phyloP scores from a whole-genome alignment of 2,113 vertebrate genomes.

The Ammodytes marinus region DNA sequence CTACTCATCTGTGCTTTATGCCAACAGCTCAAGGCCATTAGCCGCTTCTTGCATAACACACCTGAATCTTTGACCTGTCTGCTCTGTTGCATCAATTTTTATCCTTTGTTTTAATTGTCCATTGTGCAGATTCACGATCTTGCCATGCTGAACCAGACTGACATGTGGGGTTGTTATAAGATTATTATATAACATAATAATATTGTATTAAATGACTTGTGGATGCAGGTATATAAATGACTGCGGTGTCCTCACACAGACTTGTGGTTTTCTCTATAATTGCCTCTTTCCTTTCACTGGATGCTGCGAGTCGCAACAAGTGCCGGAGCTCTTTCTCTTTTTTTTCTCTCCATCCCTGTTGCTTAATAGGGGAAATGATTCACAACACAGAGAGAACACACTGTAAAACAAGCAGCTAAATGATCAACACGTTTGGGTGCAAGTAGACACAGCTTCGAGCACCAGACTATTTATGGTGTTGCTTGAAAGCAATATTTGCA shows the following conservation, averaged over 20 bases:
- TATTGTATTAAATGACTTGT: conserved; percentile 18
- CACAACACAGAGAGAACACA: conserved; percentile 18
- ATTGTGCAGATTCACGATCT: not conserved
- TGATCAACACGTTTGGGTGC: not conserved
- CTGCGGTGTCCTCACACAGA: conserved; percentile 7
- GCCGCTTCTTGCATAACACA: not conserved
- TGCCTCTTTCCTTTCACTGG: conserved; percentile 66
- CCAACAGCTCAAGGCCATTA: not conserved
- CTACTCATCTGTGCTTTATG: no score
- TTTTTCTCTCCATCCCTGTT: conserved; percentile 13
- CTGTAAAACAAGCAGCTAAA: conserved; percentile 25
- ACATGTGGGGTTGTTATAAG: not conserved
- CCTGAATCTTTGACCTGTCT: not conserved
- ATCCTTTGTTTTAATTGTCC: not conserved
- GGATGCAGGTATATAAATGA: conserved; percentile 20
- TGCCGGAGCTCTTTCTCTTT: conserved; percentile 19
- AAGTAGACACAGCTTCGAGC: conserved; percentile 23
- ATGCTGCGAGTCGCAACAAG: conserved; percentile 74
- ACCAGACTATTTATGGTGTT: not conserved
- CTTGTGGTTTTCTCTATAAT: conserved; percentile 63
- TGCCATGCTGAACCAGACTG: no score
- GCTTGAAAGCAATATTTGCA: not conserved
- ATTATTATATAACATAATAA: not conserved
- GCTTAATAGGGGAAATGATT: conserved; percentile 34
- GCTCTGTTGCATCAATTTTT: not conserved